A percentile compares a stretch with the other conserved stretches of the same genome.
These are phyloP conservation scores for Diadumene lineata DNA, from an alignment of 92 coral and sea anemone genomes.

Conservation along the genomic window DNA sequence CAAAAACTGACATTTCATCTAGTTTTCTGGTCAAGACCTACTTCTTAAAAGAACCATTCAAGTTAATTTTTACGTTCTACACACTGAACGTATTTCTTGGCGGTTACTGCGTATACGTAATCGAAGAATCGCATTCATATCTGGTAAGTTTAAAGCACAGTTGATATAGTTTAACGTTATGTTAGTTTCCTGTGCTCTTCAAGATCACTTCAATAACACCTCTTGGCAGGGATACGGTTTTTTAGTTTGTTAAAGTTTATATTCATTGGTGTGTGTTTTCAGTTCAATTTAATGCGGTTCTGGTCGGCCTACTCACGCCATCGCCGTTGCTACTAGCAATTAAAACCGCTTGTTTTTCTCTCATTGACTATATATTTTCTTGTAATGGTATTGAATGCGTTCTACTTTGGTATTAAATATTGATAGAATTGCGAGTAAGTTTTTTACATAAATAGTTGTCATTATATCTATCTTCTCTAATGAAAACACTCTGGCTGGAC, in stretches of 20 bases:
- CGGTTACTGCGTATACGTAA: conserved; percentile 83
- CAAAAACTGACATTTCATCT: conserved; percentile 87
- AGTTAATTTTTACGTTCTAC: conserved; percentile 76
- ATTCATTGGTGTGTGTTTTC: neutral
- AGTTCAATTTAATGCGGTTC: neutral
- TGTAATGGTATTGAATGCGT: neutral
- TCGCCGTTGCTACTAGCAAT: neutral
- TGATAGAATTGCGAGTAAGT: neutral
- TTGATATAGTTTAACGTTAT: neutral
- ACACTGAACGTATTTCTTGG: conserved; percentile 90
- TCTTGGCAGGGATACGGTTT: neutral
- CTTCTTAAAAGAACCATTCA: conserved; percentile 86
- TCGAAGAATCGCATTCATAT: conserved; percentile 78
- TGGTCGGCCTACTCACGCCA: neutral
- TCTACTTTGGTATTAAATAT: neutral
- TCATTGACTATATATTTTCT: neutral
- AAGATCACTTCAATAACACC: neutral
- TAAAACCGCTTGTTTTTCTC: neutral
- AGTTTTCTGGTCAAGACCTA: conserved; percentile 84
- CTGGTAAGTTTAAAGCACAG: conserved; percentile 71
- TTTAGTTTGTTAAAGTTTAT: neutral
- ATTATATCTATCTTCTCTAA: neutral
- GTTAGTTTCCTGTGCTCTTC: neutral
- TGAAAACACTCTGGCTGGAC: no score
- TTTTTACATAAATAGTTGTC: neutral